These are phyloP conservation scores for Todiramphus saurophagus DNA, from an alignment of 2,113 vertebrate genomes.

Conservation along the genomic window DNA sequence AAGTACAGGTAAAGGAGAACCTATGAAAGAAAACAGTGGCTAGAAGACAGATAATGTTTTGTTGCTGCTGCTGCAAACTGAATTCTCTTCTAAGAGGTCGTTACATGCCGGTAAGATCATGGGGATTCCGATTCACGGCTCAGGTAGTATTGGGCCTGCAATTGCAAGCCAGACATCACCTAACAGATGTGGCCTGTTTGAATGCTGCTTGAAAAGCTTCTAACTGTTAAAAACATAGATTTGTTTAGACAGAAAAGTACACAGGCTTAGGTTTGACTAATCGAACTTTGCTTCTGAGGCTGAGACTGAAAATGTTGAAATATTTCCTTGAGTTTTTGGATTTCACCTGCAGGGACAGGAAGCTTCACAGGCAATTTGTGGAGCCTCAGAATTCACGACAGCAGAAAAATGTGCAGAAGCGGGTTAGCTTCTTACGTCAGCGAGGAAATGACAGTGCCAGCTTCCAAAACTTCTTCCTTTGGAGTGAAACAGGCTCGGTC, in stretches of 20 bases:
- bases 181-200: neutral
- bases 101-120: neutral
- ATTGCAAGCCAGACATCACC: neutral
- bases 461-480: neutral
- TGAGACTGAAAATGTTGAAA: neutral
- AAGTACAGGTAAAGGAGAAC: neutral
- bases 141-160: neutral
- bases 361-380: neutral
- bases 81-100: neutral
- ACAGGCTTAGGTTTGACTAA: neutral
- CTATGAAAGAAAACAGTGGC: neutral
- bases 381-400: neutral
- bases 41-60: neutral
- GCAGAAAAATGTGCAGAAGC: neutral
- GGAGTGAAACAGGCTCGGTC: neutral
- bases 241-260: neutral
- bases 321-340: neutral
- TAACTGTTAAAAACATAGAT: neutral
- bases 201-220: neutral
- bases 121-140: neutral
- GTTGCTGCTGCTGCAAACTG: neutral
- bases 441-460: neutral
- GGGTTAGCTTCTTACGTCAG: neutral
- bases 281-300: neutral
- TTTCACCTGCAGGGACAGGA: neutral